Evolutionary conservation across 2,888 invertebrate species (phyloP), one percentile per base, ranked within the genome.

Genomic region (Trissolcus japonicus): DNA sequence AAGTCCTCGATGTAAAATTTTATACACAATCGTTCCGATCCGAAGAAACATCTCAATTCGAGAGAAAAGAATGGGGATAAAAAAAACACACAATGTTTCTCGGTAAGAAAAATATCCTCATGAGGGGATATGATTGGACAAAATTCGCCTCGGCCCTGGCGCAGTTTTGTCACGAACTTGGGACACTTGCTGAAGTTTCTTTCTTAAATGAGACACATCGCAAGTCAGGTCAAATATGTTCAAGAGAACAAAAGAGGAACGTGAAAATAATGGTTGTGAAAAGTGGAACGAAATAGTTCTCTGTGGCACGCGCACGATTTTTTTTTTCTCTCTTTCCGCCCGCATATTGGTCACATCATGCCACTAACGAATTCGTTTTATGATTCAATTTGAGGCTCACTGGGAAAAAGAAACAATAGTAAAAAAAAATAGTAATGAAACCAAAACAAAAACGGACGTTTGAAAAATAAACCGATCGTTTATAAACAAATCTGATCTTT

Each of bases 171-270:
- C 14, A 46, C 46, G 46, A n/a, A 16, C 46, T n/a, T 16, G 46
- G 14, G 46, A 46, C 46, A 46, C 46, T 46, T 14, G 14, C 6
- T 6, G n/a, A n/a, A 46, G 46, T 46, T 16, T n/a, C 16, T n/a
- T 14, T 46, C 46, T 35, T 35, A 35, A 35, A 35, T 35, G 46
- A 46, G 46, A 46, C 46, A 46, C 46, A 16, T 46, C 46, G 6
- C 16, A 11, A 46, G 14, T 46, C 46, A 46, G 46, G 46, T 16
- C 46, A 46, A 46, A 46, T 6, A 46, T 46, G n/a, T 46, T 46
- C 14, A 46, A 14, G 46, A 46, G 14, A 35, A 35, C 35, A 35
- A 35, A 16, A n/a, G 46, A 46, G 46, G 14, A 46, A 14, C 14
- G 46, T 46, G 46, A 46, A 46, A 46, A 46, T 46, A 46, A 16